Conservation (phyloP, 2,888 invertebrate species). For the Margaritifera margaritifera region DNA sequence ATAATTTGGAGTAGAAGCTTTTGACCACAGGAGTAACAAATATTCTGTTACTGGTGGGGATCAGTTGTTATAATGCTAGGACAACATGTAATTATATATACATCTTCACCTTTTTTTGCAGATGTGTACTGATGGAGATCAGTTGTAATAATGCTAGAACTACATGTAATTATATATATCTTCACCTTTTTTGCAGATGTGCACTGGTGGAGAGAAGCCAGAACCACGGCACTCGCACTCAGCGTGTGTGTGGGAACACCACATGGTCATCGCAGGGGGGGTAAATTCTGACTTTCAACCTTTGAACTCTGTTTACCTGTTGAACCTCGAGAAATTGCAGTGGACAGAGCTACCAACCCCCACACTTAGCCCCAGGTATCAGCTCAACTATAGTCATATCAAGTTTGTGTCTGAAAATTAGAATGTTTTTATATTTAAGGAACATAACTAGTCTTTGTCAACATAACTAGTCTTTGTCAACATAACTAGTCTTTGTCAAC, state of each 20-base stretch:
- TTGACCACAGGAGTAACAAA: background rate
- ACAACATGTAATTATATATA: background rate
- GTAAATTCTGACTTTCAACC: slow-evolving; percentile 56
- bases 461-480: too few species aligned
- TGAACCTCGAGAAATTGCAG: slow-evolving; percentile 40
- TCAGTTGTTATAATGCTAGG: too few species aligned
- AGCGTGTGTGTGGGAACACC: slow-evolving; percentile 47
- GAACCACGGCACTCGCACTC: slow-evolving; percentile 66
- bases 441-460: too few species aligned
- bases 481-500: too few species aligned
- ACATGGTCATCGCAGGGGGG: slow-evolving; percentile 67
- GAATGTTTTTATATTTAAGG: too few species aligned
- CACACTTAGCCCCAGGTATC: slow-evolving; percentile 14
- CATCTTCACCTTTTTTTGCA: too few species aligned
- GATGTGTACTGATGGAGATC: slow-evolving; percentile 13
- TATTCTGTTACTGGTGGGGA: too few species aligned
- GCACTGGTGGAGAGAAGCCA: slow-evolving; percentile 37
- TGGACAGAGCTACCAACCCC: slow-evolving; percentile 46
- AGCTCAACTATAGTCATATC: slow-evolving; percentile 39
- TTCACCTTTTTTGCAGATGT: slow-evolving; percentile 4
- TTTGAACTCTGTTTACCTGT: slow-evolving; percentile 50
- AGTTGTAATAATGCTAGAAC: too few species aligned
- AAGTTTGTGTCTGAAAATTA: background rate
- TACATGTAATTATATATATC: background rate
- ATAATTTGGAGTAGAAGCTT: too few species aligned